These are phyloP conservation scores for Hycleus phaleratus DNA, from an alignment of 1,140 invertebrate genomes.

Conservation along the genomic window DNA sequence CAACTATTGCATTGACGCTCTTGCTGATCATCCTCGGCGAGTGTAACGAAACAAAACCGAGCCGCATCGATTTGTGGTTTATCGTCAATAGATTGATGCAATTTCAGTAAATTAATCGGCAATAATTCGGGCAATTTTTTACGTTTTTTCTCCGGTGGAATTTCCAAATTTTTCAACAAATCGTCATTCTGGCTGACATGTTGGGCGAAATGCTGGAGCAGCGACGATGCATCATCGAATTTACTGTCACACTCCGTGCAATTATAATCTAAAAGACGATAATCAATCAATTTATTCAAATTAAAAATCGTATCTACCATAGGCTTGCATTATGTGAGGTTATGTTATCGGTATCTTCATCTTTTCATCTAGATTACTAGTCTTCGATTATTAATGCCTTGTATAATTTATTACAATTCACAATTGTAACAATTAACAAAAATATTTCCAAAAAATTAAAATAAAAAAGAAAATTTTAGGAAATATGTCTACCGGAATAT, in stretches of 20 bases:
- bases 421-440: too few species aligned
- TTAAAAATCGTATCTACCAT: too few species aligned
- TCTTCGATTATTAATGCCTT: too few species aligned
- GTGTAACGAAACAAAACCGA: conserved; percentile 14
- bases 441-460: too few species aligned
- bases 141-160: not conserved
- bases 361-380: too few species aligned
- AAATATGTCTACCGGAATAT: conserved; percentile 3
- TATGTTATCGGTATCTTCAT: too few species aligned
- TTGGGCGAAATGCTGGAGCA: conserved; percentile 17
- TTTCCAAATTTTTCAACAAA: not conserved
- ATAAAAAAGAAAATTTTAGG: too few species aligned
- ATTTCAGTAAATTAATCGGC: conserved; percentile 8
- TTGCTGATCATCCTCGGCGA: conserved; percentile 7
- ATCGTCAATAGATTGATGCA: conserved; percentile 3
- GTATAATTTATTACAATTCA: too few species aligned
- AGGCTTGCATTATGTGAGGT: too few species aligned
- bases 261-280: conserved; percentile 14
- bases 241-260: conserved; percentile 16
- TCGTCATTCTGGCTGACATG: not conserved
- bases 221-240: conserved; percentile 11
- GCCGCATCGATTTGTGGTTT: conserved; percentile 16
- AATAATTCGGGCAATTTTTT: conserved; percentile 15
- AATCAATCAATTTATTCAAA: not conserved
- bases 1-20: conserved; percentile 17